phyloP scores from a whole-genome alignment of 2,797 vertebrate species.

The Enteromius radiatus region DNA sequence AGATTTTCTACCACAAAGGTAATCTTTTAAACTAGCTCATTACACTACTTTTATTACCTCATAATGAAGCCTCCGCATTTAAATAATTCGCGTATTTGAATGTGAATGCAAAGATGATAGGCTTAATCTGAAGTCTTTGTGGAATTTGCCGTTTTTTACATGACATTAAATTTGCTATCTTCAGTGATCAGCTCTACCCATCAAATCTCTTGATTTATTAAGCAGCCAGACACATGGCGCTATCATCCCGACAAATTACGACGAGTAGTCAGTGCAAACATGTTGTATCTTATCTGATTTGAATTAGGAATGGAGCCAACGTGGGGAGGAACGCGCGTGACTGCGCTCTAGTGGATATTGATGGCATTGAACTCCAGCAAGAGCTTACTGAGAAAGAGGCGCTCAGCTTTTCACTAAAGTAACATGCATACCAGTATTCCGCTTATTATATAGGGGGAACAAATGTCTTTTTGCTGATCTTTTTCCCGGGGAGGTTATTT shows the following conservation, averaged over 20 bases:
- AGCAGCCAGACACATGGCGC: constrained; percentile 20
- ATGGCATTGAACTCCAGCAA: constrained; percentile 31
- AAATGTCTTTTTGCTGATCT: not conserved
- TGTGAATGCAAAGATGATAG: not conserved
- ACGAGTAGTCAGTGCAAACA: constrained; percentile 39
- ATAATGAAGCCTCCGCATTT: not conserved
- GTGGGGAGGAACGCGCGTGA: constrained; percentile 8
- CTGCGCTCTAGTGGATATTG: constrained; percentile 61
- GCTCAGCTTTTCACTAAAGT: not conserved
- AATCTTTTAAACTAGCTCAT: not conserved
- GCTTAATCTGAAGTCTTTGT: not conserved
- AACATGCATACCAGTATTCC: too few relatives aligned
- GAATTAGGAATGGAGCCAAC: constrained; percentile 52
- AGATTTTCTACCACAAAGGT: not conserved
- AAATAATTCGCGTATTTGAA: not conserved
- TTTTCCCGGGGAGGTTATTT: not conserved
- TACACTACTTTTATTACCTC: not conserved
- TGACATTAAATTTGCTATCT: not conserved
- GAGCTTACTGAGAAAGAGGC: not conserved
- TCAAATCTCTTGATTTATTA: constrained; percentile 51
- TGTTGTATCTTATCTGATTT: constrained; percentile 47
- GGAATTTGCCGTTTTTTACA: not conserved
- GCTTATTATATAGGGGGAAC: not conserved
- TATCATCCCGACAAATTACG: constrained; percentile 50
- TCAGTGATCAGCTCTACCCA: constrained; percentile 4